Evolutionary conservation across 1,140 invertebrate genomes (phyloP).

Genomic region (Penaeus chinensis): DNA sequence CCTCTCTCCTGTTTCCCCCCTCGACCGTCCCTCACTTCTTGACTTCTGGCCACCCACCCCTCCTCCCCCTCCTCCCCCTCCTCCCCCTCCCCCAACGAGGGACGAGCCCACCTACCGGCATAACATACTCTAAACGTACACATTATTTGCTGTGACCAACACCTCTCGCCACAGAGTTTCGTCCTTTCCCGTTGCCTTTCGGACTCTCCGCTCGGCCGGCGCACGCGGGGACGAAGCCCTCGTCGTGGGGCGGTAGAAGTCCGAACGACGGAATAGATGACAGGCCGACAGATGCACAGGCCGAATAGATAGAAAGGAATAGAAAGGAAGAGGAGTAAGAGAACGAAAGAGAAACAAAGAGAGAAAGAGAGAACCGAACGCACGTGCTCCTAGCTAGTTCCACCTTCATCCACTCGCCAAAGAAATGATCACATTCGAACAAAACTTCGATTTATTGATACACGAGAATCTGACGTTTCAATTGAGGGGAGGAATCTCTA

Average conservation of each 20-base stretch:
- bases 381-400: conserved; percentile 2
- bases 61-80: background rate
- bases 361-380: background rate
- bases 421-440: too few relatives aligned
- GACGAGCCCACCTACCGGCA: conserved; percentile 39
- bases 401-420: too few relatives aligned
- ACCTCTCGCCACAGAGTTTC: conserved; percentile 16
- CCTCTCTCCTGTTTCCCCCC: too few relatives aligned
- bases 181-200: background rate
- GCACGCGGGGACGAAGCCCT: too few relatives aligned
- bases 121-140: conserved; percentile 36
- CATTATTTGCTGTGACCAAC: conserved; percentile 40
- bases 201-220: too few relatives aligned
- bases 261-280: too few relatives aligned
- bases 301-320: too few relatives aligned
- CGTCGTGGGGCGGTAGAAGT: too few relatives aligned
- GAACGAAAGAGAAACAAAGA: too few relatives aligned
- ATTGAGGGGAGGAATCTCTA: conserved; percentile 22
- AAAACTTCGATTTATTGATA: conserved; percentile 47
- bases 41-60: background rate
- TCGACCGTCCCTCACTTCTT: too few relatives aligned
- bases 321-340: too few relatives aligned
- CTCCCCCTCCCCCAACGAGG: background rate
- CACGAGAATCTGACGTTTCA: conserved; percentile 40
- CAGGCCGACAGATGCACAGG: too few relatives aligned